These are phyloP conservation scores for Adrianichthys oophorus DNA, from an alignment of 2,797 vertebrate genomes.

Conservation along the genomic window DNA sequence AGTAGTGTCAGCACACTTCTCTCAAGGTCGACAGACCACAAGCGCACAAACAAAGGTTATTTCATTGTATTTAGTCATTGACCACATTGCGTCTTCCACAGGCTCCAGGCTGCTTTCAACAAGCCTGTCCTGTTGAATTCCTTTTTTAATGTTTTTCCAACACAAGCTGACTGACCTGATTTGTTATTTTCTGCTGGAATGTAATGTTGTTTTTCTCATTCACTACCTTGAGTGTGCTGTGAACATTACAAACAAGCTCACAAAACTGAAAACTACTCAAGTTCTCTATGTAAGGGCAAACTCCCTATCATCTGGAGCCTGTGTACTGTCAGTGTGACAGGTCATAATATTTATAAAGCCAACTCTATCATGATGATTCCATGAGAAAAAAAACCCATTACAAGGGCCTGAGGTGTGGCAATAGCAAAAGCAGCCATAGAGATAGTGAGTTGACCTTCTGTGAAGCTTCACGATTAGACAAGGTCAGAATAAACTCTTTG, in stretches of 20 bases:
- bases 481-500: conserved; percentile 71
- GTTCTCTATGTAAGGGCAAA: conserved; percentile 49
- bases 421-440: conserved; percentile 47
- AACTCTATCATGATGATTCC: conserved; percentile 59
- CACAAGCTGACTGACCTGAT: conserved; percentile 40
- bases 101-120: conserved; percentile 56
- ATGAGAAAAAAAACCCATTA: conserved; percentile 39
- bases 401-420: conserved; percentile 37
- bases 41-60: conserved; percentile 60
- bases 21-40: conserved; percentile 63
- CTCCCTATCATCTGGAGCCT: conserved; percentile 47
- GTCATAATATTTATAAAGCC: conserved; percentile 66
- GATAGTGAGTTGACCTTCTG: conserved; percentile 61
- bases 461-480: conserved; percentile 48
- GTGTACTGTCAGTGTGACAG: conserved; percentile 56
- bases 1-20: conserved; percentile 50
- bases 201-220: conserved; percentile 45
- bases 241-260: conserved; percentile 53
- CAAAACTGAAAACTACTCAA: conserved; percentile 57
- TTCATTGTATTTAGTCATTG: conserved; percentile 50
- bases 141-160: conserved; percentile 42
- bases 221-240: conserved; percentile 28
- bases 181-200: conserved; percentile 58
- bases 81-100: conserved; percentile 46
- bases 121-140: conserved; percentile 50